Conservation (phyloP, 2,113 vertebrate species). For the cat (Felis catus) region DNA sequence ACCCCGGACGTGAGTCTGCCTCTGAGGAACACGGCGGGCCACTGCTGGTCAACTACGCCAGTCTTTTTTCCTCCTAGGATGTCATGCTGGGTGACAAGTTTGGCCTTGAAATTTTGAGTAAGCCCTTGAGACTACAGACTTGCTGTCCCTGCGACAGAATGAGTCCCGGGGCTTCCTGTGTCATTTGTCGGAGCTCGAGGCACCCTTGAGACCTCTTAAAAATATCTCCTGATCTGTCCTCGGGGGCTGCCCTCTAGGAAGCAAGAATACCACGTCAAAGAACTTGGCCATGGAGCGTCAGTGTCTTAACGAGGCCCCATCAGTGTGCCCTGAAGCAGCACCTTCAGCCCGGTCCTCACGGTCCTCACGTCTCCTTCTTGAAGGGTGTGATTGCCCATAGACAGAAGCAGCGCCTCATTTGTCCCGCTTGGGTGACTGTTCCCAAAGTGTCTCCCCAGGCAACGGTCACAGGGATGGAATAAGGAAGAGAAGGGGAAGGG, state of each 20-base stretch:
- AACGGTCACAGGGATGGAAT: not conserved
- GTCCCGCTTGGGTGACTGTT: not conserved
- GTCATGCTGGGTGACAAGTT: not conserved
- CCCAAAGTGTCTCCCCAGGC: not conserved
- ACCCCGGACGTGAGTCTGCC: not conserved
- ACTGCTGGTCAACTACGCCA: not conserved
- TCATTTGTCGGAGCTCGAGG: not conserved
- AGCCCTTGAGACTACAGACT: not conserved
- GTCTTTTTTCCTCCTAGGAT: not conserved
- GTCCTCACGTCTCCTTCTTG: not conserved
- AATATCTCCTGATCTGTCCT: not conserved
- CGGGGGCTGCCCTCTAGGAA: not conserved
- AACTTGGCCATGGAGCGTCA: not conserved
- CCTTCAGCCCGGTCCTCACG: not conserved
- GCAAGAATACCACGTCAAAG: not conserved
- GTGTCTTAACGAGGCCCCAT: not conserved
- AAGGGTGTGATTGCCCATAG: accelerated
- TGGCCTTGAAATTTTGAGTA: not conserved
- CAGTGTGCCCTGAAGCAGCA: not conserved
- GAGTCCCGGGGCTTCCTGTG: not conserved
- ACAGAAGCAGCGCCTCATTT: not conserved
- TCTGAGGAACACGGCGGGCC: not conserved
- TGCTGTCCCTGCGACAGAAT: not conserved
- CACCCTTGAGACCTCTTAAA: not conserved
- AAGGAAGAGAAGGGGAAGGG: not conserved